Conservation (phyloP, 2,797 vertebrate species). For the Echeneis naucrates region DNA sequence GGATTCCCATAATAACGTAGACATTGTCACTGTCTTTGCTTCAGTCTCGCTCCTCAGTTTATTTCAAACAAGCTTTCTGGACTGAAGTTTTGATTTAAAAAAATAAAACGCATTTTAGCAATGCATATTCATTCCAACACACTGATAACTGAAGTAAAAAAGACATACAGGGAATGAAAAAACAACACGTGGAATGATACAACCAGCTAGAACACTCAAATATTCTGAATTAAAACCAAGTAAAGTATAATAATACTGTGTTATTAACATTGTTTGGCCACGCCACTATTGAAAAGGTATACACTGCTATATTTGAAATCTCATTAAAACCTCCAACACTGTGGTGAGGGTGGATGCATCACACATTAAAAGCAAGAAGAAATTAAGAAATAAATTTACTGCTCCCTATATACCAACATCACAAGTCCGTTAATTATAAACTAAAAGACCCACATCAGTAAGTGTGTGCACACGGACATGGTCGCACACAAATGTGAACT, state of each 20-base stretch:
- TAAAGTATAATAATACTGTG: not conserved
- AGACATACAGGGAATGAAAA: not conserved
- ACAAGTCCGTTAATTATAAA: conserved; percentile 32
- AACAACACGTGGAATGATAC: not conserved
- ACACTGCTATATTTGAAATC: not conserved
- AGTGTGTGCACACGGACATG: conserved; percentile 29
- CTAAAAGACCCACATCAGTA: conserved; percentile 20
- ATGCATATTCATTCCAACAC: too few relatives aligned
- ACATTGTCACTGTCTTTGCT: not conserved
- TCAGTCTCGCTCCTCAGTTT: not conserved
- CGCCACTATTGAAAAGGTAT: not conserved
- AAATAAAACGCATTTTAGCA: too few relatives aligned
- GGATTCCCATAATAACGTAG: not conserved
- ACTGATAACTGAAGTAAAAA: not conserved
- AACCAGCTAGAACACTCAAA: not conserved
- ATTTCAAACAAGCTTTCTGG: not conserved
- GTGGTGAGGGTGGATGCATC: not conserved
- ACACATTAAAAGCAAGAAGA: conserved; percentile 12
- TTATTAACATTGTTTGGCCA: not conserved
- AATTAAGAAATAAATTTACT: not conserved
- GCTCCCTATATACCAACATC: conserved; percentile 21
- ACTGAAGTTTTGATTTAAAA: not conserved
- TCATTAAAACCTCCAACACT: conserved; percentile 27
- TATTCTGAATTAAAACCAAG: not conserved
- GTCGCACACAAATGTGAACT: conserved; percentile 24